These are phyloP conservation scores for Dromococcyx pavoninus DNA, from an alignment of 2,797 vertebrate genomes.

Conservation along the genomic window DNA sequence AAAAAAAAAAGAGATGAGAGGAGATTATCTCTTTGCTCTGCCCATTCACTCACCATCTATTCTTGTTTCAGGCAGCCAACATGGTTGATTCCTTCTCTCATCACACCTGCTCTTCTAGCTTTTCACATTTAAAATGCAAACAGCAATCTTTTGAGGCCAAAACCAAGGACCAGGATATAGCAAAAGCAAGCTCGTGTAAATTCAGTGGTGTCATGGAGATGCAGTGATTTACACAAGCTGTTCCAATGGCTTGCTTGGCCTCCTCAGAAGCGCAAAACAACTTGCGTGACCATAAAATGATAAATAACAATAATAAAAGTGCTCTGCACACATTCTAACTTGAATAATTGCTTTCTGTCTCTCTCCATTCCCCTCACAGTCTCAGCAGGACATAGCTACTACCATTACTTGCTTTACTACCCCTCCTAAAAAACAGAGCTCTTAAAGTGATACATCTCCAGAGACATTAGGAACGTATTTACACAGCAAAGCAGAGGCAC, in stretches of 20 bases:
- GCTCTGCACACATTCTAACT: background rate
- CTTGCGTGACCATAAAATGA: background rate
- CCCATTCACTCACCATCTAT: background rate
- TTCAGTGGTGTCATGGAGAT: background rate
- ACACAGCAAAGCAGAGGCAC: background rate
- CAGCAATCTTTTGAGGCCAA: fast-evolving
- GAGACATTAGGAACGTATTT: background rate
- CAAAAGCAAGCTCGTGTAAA: background rate
- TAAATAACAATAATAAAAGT: constrained; percentile 51
- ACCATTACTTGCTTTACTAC: constrained; percentile 17
- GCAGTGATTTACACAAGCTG: background rate
- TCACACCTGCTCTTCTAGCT: background rate
- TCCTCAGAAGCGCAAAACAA: background rate
- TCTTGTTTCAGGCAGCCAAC: background rate
- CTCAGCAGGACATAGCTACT: constrained; percentile 5
- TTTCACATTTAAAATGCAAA: background rate
- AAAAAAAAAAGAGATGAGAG: background rate
- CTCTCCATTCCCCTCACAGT: background rate
- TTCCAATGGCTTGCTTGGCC: background rate
- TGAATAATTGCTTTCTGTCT: constrained; percentile 45
- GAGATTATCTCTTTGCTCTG: background rate
- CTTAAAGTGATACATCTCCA: background rate
- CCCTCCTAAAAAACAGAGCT: background rate
- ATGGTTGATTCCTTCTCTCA: background rate
- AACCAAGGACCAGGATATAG: background rate